Conservation (phyloP, 2,797 vertebrate genomes). For the Rousettus madagascariensis region DNA sequence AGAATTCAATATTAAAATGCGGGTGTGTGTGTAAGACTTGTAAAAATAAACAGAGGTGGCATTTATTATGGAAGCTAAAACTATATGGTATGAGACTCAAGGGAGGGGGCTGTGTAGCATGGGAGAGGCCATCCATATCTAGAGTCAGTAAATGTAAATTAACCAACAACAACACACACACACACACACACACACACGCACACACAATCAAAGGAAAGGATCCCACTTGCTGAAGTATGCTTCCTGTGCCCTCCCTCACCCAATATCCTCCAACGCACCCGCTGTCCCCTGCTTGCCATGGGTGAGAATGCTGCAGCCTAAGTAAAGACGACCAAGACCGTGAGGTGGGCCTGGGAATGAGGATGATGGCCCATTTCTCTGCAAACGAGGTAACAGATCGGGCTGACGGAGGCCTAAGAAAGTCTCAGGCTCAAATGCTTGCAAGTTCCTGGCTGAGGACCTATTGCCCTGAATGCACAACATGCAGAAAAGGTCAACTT, state of each 20-base stretch:
- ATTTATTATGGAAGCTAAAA: background rate
- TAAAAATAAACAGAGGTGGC: background rate
- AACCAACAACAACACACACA: background rate
- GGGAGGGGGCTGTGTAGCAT: background rate
- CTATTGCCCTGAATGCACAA: slow-evolving; percentile 55
- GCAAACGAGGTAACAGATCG: no score
- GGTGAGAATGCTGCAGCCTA: background rate
- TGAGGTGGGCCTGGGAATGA: background rate
- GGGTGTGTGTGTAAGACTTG: fast-evolving
- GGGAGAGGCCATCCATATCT: background rate
- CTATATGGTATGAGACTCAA: background rate
- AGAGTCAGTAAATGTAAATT: background rate
- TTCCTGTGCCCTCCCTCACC: background rate
- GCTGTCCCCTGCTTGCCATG: background rate
- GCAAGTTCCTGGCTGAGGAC: slow-evolving; percentile 47
- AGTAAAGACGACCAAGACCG: background rate
- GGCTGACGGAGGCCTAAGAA: background rate
- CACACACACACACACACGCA: no score
- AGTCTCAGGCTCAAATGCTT: slow-evolving; percentile 13
- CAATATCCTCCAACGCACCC: background rate
- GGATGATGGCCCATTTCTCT: background rate
- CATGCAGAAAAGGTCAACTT: background rate
- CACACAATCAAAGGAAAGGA: background rate
- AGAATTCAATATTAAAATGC: background rate
- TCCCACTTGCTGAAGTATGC: background rate